Evolutionary conservation across 2,888 invertebrate genomes (phyloP), one percentile per base, ranked within the genome.

Genomic region (Drosophila differens): DNA sequence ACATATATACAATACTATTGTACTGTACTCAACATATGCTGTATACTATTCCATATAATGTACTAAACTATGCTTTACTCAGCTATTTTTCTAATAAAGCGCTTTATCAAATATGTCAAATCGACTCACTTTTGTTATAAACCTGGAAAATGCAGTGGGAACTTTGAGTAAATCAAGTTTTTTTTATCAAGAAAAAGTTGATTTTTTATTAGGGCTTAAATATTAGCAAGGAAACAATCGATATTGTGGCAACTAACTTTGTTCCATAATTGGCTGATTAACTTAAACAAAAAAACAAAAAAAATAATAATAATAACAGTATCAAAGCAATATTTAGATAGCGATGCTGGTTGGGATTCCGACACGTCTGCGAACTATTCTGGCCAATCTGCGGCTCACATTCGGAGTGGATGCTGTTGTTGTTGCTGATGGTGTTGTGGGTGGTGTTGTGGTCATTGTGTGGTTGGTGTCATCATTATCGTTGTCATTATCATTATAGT

Each of bases 311-410:
- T 14, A 12, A 33, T 16, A 22, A 10, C 37, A 19, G 3, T 19
- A 19, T 19, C 35, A 37, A 54, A 16, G 16, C 22, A 33, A 19
- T 19, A 16, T 5, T 55, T 9, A 47, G 9, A 25, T 47, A 25
- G 51, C 37, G 16, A 32, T 14, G 19, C 10, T 22, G 19, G 4
- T 1, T 37, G 61, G 9, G 6, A 32, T 25, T 44, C 57, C 51
- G 9, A 57, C n/a, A 10, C 62, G 72, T 4, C 72, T 30, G 3
- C 71, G 71, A 62, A 71, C 3, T 5, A 71, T 51, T 19, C n/a
- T 55, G 6, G 71, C 12, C 32, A 71, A 22, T 2, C 51, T 51
- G 1, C 55, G 55, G 10, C 14, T n/a, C 32, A 22, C 25, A 33
- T 4, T 49, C 35, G 12, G 30, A 14, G 58, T 14, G 3, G 37